Base-by-base conservation (phyloP, 2,888 invertebrate genomes). In the Onthophagus sagittarius region DNA sequence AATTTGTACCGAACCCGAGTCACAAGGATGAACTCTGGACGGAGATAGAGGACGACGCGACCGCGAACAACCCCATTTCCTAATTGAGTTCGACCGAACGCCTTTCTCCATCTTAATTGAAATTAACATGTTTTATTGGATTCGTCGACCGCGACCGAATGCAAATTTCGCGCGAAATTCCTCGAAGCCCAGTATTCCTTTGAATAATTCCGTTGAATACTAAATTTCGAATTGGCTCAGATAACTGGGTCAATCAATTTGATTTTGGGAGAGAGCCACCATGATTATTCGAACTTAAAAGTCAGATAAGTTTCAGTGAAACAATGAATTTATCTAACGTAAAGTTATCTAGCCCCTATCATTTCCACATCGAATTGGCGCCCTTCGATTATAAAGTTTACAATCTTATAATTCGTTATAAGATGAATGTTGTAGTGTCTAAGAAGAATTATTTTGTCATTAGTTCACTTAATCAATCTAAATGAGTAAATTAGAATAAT, bases 31-130 rank as follows among this genome's bases (percentile, higher is more conserved):
- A 31, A 23, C 69, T 15, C 15, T 13, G 53, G 15, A 67, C 67
- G 64, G 13, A 15, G 64, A 15, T 64, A 64, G 23, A n/a, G 23
- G 31, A 32, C 31, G 15, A 63, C 75, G 75, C 39, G 77, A 76
- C 76, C 77, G 77, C 76, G 78, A 79, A 79, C 78, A 77, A 77
- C 75, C 75, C 73, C 72, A 74, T 77, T 77, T 76, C 75, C 78
- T 79, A 79, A 78, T 78, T 77, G 75, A 77, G 76, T 79, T 78
- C 77, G 75, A 77, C 74, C 76, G 76, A 79, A 78, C 76, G 76
- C 77, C 75, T 76, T 76, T 76, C 76, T 76, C 78, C 77, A 78
- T 79, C 79, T 79, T 79, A 79, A 79, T 78, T 79, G 76, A 77
- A 78, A 78, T 78, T 78, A 72, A 75, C 75, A 77, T 77, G 75